Percentiles rank a stretch among this genome's conserved stretches.
Conservation (phyloP, 1,140 invertebrate species). For the Telenomus remus region DNA sequence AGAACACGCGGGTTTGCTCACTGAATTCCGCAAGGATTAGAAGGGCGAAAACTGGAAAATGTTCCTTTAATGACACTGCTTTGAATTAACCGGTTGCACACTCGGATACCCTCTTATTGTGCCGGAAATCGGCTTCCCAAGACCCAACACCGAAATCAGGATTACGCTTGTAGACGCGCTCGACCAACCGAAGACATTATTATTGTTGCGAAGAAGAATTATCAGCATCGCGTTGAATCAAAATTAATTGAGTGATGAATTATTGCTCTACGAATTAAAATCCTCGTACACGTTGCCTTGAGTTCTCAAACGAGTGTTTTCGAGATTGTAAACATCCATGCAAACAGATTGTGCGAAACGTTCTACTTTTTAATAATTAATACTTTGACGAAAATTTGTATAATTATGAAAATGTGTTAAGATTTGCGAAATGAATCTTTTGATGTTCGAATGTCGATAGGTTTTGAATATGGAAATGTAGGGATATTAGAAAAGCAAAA, state of each 20-base stretch:
- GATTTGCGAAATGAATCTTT: no score
- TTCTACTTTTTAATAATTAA: no score
- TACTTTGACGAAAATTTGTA: no score
- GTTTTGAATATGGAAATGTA: constrained; percentile 31
- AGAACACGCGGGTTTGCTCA: constrained; percentile 68
- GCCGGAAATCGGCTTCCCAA: constrained; percentile 50
- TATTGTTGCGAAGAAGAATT: constrained; percentile 36
- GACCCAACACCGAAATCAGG: constrained; percentile 42
- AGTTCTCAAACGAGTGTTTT: no score
- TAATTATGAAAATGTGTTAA: no score
- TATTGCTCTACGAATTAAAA: background rate
- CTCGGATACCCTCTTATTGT: constrained; percentile 50
- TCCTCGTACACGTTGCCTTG: no score
- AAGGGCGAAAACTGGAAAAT: constrained; percentile 75
- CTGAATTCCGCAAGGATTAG: constrained; percentile 73
- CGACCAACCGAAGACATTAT: constrained; percentile 33
- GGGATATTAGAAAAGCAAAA: constrained; percentile 17
- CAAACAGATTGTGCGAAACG: no score
- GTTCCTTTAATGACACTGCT: constrained; percentile 74
- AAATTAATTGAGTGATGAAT: constrained; percentile 23
- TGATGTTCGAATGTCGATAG: no score
- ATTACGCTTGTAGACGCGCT: constrained; percentile 44
- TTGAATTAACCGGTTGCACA: constrained; percentile 56
- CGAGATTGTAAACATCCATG: background rate
- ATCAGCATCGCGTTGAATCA: constrained; percentile 18